Evolutionary conservation across 2,888 invertebrate genomes (phyloP), one percentile per base, ranked within the genome.

Genomic region (Melolontha melolontha): DNA sequence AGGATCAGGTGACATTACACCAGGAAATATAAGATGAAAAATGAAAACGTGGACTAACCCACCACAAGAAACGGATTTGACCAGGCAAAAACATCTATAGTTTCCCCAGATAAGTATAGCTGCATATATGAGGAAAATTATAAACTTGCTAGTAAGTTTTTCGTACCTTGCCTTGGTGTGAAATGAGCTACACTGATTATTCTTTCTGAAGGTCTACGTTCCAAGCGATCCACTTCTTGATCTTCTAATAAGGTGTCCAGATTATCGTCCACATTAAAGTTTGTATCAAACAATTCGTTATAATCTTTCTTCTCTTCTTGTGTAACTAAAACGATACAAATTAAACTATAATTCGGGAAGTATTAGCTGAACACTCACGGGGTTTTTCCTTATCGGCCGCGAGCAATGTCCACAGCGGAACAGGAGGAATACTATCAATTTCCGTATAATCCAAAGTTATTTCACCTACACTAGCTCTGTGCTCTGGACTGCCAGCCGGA

Each of bases 371-470:
- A 17, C 54, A 57, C 65, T 62, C 82, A 69, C 88, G 86, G 0
- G 89, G 84, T n/a, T 89, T 89, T 82, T 95, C 95, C 77, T 93
- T 92, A 80, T 99, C 99, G 0, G 98, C 98, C 34, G 95, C 94
- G 6, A 99, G 86, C 1, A 99, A 86, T 1, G 97, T 97, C 94
- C 97, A 98, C 16, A 99, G 85, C 0, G 99, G 99, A 62, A 99
- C 85, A 0, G 99, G 98, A 0, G 99, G 97, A 74, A 99, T 97
- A n/a, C 98, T 96, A 1, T 95, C 95, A 69, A 98, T 93, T 83
- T 99, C 98, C 0, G 97, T 94, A 80, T 97, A 97, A 84, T 96
- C 96, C 64, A 96, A 83, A 72, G 93, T 94, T 42, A 96, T 86
- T 78, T 96, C 96, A 80, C 96, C 95, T 0, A 92, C 93, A 11